Percentiles rank a stretch among this genome's conserved stretches.
Conservation (phyloP, 2,888 invertebrate species). For the Cephus pygmeus region DNA sequence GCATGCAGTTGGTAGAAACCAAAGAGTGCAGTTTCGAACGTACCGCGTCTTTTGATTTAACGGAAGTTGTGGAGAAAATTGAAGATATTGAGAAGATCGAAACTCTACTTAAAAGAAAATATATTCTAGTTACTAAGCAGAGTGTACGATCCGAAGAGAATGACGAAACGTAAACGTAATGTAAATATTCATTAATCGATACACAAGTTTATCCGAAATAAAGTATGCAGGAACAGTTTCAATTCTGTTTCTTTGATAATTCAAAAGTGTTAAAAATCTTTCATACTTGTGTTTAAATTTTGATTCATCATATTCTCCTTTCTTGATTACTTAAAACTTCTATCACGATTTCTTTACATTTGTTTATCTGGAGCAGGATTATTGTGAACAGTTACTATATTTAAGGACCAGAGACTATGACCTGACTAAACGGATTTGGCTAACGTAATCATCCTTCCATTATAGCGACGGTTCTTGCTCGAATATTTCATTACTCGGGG, state of each 20-base stretch:
- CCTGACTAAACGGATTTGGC: conserved; percentile 7
- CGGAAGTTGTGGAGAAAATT: conserved; percentile 18
- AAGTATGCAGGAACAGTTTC: too few species aligned
- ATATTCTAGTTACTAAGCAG: conserved; percentile 10
- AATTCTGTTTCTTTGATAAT: too few species aligned
- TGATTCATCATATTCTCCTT: too few species aligned
- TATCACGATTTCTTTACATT: too few species aligned
- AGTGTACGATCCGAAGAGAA: too few species aligned
- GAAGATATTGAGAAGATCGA: conserved; percentile 21
- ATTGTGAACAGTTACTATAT: neutral
- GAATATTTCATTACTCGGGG: conserved; percentile 22
- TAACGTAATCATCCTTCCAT: conserved; percentile 24
- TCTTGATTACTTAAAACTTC: too few species aligned
- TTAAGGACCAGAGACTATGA: neutral
- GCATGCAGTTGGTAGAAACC: conserved; percentile 21
- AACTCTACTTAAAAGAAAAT: conserved; percentile 21
- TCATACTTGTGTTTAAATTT: too few species aligned
- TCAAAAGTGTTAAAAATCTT: too few species aligned
- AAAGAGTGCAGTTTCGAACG: conserved; percentile 13
- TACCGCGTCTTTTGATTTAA: conserved; percentile 16
- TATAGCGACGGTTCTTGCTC: conserved; percentile 21
- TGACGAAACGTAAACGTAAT: too few species aligned
- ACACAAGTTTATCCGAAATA: too few species aligned
- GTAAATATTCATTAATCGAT: too few species aligned
- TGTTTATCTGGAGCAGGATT: too few species aligned